Conservation (phyloP, 2,888 invertebrate genomes). For the Gortyna flavago region DNA sequence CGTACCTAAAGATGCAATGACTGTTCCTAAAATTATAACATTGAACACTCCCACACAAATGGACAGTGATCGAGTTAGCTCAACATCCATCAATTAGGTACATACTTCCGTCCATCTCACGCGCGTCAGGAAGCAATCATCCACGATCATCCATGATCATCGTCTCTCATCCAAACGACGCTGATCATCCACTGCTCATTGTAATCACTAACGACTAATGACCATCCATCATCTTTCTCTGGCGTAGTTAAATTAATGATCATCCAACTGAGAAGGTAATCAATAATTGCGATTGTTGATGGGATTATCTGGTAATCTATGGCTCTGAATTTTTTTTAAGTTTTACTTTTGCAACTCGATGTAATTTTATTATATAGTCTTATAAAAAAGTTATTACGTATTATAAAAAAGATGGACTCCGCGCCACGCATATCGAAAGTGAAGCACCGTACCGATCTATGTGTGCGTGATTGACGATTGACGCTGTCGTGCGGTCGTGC, state of each 20-base stretch:
- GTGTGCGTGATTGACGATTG: too few species aligned
- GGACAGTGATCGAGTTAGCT: slow-evolving; percentile 6
- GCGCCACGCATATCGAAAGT: too few species aligned
- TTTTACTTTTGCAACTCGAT: not conserved
- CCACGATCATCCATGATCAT: not conserved
- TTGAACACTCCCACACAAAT: not conserved
- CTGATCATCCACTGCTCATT: slow-evolving; percentile 34
- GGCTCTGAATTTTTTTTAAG: not conserved
- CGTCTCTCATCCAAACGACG: slow-evolving; percentile 25
- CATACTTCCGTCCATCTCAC: slow-evolving; percentile 29
- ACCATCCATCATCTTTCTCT: slow-evolving; percentile 50
- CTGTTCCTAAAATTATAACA: not conserved
- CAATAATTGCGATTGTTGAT: slow-evolving; percentile 26
- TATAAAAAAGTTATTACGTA: too few species aligned
- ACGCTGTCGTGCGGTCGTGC: too few species aligned
- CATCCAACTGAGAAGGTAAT: slow-evolving; percentile 22
- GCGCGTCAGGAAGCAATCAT: slow-evolving; percentile 50
- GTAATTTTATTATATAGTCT: not conserved
- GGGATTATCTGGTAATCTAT: slow-evolving; percentile 14
- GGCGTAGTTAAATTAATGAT: slow-evolving; percentile 43
- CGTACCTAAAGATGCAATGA: not conserved
- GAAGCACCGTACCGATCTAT: too few species aligned
- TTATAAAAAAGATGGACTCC: too few species aligned
- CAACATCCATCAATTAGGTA: slow-evolving; percentile 35
- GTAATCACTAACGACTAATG: slow-evolving; percentile 42